A percentile compares a stretch with the other conserved stretches of the same genome.
phyloP scores from a whole-genome alignment of 2,113 vertebrate species.

The Cyphomyrus discorhynchus region DNA sequence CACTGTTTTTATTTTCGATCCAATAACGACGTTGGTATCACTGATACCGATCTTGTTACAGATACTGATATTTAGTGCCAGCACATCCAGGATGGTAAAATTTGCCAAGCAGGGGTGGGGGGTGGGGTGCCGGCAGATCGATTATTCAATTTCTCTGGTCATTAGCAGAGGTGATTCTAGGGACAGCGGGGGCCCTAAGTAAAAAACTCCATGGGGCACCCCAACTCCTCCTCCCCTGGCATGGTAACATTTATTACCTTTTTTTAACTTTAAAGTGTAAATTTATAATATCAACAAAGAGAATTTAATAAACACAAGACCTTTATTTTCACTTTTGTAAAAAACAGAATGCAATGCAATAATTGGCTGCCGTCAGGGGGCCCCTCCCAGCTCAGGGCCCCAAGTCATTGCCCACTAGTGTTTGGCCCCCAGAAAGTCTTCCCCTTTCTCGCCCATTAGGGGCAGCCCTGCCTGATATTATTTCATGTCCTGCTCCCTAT shows the following conservation, averaged over 20 bases:
- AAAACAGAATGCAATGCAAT: neutral
- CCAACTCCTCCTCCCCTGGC: neutral
- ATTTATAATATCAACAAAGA: neutral
- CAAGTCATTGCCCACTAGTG: neutral
- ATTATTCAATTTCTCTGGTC: neutral
- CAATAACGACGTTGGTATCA: neutral
- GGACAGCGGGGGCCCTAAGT: neutral
- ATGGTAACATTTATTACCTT: neutral
- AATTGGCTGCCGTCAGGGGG: neutral
- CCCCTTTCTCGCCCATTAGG: neutral
- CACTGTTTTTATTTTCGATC: neutral
- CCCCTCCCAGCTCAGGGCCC: neutral
- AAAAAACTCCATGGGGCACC: neutral
- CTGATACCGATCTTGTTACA: neutral
- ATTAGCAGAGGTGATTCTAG: neutral
- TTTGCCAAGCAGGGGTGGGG: neutral
- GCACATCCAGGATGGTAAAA: neutral
- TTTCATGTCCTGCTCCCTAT: neutral
- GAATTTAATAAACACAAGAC: neutral
- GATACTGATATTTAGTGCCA: neutral
- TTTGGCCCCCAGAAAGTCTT: neutral
- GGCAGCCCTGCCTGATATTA: neutral
- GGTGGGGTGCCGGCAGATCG: neutral
- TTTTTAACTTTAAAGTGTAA: neutral
- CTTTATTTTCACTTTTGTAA: neutral